A percentile compares a stretch with the other conserved stretches of the same genome.
Evolutionary conservation across 2,113 vertebrate genomes (phyloP).

Genomic region (Eolophus roseicapilla): DNA sequence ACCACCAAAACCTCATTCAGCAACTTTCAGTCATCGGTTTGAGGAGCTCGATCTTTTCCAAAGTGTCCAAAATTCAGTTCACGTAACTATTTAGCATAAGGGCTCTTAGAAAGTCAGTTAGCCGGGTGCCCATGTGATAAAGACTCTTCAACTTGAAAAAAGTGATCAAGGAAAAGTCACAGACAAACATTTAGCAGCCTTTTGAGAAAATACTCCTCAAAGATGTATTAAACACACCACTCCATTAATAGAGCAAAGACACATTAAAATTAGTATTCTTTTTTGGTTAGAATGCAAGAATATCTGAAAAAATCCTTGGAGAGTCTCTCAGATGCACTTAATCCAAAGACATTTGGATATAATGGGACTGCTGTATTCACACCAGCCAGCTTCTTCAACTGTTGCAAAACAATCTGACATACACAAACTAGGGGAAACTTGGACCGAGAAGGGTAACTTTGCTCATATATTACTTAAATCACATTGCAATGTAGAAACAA

Average conservation of each 20-base stretch:
- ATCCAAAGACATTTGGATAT: background rate
- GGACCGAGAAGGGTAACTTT: background rate
- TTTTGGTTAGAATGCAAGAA: background rate
- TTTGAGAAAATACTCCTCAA: background rate
- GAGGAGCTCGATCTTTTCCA: background rate
- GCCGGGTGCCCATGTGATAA: background rate
- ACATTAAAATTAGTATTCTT: background rate
- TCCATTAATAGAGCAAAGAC: background rate
- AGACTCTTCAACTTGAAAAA: background rate
- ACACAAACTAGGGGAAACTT: conserved; percentile 41
- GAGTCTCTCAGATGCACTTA: background rate
- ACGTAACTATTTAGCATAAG: background rate
- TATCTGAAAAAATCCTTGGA: background rate
- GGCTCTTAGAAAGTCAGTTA: background rate
- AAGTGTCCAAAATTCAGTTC: background rate
- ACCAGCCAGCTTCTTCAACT: background rate
- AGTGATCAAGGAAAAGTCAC: background rate
- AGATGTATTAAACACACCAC: background rate
- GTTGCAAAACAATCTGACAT: conserved; percentile 19
- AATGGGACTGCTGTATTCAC: background rate
- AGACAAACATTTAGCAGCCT: background rate
- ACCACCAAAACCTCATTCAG: background rate
- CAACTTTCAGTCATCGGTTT: background rate
- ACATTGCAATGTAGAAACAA: background rate
- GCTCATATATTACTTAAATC: background rate